These are phyloP conservation scores for Heteromurus nitidus DNA, from an alignment of 2,888 invertebrate species.

Conservation along the genomic window DNA sequence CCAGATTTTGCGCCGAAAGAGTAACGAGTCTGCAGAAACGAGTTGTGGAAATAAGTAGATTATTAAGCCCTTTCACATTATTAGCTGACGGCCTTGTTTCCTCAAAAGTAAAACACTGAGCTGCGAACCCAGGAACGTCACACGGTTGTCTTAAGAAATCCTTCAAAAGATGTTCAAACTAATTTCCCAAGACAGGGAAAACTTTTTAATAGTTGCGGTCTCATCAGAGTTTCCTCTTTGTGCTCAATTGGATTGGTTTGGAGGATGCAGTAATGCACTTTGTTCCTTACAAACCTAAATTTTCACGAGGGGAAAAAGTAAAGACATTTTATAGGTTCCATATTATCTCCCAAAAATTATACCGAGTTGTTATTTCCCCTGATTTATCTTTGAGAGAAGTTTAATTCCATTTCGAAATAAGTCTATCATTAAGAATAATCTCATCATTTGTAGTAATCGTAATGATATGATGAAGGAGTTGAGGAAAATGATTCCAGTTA, in stretches of 20 bases:
- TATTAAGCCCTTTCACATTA: conserved; percentile 14
- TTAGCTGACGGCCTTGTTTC: no score
- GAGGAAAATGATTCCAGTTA: no score
- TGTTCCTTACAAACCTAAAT: background rate
- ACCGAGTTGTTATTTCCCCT: background rate
- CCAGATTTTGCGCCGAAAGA: no score
- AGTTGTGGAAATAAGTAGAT: conserved; percentile 17
- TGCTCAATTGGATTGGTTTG: no score
- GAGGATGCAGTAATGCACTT: no score
- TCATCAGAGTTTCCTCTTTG: background rate
- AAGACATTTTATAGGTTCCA: background rate
- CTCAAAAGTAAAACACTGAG: no score
- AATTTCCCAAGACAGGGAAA: background rate
- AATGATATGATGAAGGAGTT: conserved; percentile 21
- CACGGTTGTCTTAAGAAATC: no score
- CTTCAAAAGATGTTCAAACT: background rate
- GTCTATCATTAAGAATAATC: conserved; percentile 11
- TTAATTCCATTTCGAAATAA: background rate
- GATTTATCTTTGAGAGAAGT: background rate
- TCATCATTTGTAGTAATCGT: conserved; percentile 19
- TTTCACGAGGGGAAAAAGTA: background rate
- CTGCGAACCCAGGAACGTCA: no score
- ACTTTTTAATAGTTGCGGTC: background rate
- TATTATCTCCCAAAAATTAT: background rate
- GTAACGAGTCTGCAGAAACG: background rate